Conservation (phyloP, 2,113 vertebrate genomes). For the Anhinga rufa region DNA sequence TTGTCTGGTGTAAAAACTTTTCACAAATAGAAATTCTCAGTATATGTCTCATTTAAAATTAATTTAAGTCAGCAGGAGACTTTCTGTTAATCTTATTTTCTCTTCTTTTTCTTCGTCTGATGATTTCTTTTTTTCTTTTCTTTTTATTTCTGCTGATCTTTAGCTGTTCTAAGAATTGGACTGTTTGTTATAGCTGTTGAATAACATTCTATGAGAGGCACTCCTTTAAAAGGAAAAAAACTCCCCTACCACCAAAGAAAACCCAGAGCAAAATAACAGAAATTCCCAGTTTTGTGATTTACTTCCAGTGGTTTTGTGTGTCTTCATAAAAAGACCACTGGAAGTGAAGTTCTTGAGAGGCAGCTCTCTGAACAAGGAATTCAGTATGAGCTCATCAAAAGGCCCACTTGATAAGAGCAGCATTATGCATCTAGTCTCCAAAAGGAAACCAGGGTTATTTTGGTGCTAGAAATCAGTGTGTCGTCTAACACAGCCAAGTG, state of each 20-base stretch:
- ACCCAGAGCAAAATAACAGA: not conserved
- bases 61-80: not conserved
- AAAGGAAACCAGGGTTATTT: conserved; percentile 30
- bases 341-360: not conserved
- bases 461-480: conserved; percentile 45
- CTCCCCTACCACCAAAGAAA: not conserved
- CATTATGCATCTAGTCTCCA: not conserved
- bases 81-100: not conserved
- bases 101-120: not conserved
- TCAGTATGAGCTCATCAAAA: not conserved
- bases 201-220: not conserved
- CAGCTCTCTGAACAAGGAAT: not conserved
- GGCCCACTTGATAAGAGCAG: not conserved
- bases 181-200: not conserved
- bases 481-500: conserved; percentile 57
- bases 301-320: not conserved
- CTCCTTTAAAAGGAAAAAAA: not conserved
- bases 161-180: not conserved
- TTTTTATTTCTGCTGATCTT: not conserved
- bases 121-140: not conserved
- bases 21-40: not conserved
- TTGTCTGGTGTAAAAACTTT: not conserved
- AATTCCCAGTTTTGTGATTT: not conserved
- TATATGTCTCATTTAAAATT: not conserved
- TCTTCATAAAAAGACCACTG: not conserved